phyloP scores from a whole-genome alignment of 2,113 vertebrate species.

The Rhegmatorhina hoffmannsi region DNA sequence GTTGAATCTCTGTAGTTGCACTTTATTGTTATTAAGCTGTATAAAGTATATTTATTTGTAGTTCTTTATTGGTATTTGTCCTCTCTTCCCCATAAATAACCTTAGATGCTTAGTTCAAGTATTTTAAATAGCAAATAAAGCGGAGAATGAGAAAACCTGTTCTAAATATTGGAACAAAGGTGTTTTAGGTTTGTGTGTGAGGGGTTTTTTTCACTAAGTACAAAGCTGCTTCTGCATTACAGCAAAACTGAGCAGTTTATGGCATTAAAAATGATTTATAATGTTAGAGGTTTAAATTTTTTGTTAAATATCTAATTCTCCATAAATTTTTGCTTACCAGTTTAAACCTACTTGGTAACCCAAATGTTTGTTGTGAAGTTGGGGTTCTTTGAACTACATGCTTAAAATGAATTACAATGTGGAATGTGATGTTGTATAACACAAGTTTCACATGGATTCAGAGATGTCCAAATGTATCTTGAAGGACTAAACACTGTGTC shows the following conservation, averaged over 20 bases:
- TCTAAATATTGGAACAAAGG: neutral
- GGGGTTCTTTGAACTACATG: neutral
- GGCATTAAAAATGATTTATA: neutral
- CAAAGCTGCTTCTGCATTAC: neutral
- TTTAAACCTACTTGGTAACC: neutral
- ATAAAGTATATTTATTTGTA: neutral
- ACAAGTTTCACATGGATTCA: neutral
- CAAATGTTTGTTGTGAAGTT: neutral
- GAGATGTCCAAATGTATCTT: neutral
- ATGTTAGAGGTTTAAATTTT: neutral
- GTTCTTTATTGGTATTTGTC: neutral
- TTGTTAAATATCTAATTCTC: neutral
- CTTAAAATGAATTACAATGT: neutral
- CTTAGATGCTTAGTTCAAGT: neutral
- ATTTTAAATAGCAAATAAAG: neutral
- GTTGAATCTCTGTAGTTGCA: neutral
- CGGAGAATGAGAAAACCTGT: neutral
- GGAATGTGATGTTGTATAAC: accelerated
- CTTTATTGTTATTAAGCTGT: neutral
- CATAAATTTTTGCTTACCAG: neutral
- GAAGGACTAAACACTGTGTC: neutral
- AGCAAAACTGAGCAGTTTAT: neutral
- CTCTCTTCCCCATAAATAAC: neutral
- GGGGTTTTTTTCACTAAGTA: neutral
- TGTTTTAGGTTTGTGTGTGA: neutral